Evolutionary conservation across 2,113 vertebrate genomes (phyloP), one percentile per base, ranked within the genome.

Genomic region (Caretta caretta): DNA sequence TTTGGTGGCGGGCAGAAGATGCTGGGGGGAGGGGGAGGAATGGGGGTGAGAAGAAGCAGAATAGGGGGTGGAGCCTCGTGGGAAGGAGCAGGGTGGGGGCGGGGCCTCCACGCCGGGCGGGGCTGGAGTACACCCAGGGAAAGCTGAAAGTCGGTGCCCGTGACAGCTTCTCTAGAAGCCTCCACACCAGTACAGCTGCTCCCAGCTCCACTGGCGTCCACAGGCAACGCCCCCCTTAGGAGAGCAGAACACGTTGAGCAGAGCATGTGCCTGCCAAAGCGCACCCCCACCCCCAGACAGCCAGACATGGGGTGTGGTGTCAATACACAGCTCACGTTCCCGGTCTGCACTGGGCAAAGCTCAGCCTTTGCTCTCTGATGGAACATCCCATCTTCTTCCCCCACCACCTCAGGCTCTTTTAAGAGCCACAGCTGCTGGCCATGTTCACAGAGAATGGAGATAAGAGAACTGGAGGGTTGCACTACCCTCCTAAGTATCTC

Each of bases 391-490:
- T n/a, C 31, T 9, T 65, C 29, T 31, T n/a, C 86, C 10, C 59
- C 27, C 2, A 2, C 38, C 25, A 46, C 14, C 65, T 7, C 69
- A 7, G 5, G 35, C 62, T 69, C 56, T 24, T 10, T 13, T 6
- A 38, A 19, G 46, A 89, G 65, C 6, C 75, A 48, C 17, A 5
- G 29, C 78, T 80, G 16, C 17, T 35, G 29, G 80, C 46, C 22
- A 1, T 1, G 3, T 3, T n/a, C 10, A 50, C 14, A 25, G 13
- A 22, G 48, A 80, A 35, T 17, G 16, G 27, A 42, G n/a, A 25
- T 2, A 46, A 50, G 49, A 20, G 14, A 3, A 2, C 8, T 1
- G 4, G 53, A 11, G 53, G 31, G 19, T 42, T 9, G 8, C 4
- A n/a, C 8, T 5, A n/a, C 10, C 57, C 69, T 38, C 31, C 11